Percentiles rank a stretch among this genome's conserved stretches.
phyloP scores from a whole-genome alignment of 2,113 vertebrate genomes.

The Garra rufa region DNA sequence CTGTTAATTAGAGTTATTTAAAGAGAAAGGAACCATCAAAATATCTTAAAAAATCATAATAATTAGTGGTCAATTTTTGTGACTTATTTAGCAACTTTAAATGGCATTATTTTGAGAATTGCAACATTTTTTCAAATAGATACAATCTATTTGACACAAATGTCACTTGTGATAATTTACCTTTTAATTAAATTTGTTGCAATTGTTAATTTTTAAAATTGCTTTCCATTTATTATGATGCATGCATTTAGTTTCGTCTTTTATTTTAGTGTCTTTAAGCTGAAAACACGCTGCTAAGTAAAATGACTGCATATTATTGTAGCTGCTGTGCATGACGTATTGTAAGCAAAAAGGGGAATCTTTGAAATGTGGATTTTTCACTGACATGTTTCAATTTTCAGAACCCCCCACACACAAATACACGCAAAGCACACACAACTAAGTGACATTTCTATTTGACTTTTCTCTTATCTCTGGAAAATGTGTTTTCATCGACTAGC shows the following conservation, averaged over 20 bases:
- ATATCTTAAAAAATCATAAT: too few relatives aligned
- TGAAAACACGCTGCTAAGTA: not conserved
- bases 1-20: too few relatives aligned
- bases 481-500: slow-evolving; percentile 76
- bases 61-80: too few relatives aligned
- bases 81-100: too few relatives aligned
- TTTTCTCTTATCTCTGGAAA: slow-evolving; percentile 77
- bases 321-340: not conserved
- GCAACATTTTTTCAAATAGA: too few relatives aligned
- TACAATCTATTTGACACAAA: too few relatives aligned
- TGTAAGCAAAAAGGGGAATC: not conserved
- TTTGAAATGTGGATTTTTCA: slow-evolving; percentile 18
- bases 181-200: too few relatives aligned
- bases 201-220: not conserved
- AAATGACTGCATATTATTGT: not conserved
- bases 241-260: not conserved
- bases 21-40: too few relatives aligned
- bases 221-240: not conserved
- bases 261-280: not conserved
- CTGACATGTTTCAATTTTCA: slow-evolving; percentile 76
- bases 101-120: too few relatives aligned
- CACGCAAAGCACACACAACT: slow-evolving; percentile 59
- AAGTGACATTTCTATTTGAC: slow-evolving; percentile 77
- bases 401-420: slow-evolving; percentile 58
- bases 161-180: too few relatives aligned